A percentile compares a stretch with the other conserved stretches of the same genome.
phyloP scores from a whole-genome alignment of 92 coral and sea anemone species.

The Phymanthus crucifer region DNA sequence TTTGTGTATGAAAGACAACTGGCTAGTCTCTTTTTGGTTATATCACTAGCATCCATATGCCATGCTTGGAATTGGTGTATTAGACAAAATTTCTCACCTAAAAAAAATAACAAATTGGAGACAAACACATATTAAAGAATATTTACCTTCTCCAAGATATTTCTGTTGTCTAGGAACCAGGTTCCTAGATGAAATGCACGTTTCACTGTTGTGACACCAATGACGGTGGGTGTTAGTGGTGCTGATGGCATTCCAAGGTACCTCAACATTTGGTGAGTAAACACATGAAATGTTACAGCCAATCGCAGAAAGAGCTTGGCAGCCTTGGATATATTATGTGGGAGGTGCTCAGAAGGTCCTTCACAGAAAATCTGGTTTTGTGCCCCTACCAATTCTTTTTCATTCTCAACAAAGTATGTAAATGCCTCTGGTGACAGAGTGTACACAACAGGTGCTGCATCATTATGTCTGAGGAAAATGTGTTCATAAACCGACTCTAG shows the following conservation, averaged over 20 bases:
- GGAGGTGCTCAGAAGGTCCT: conserved; percentile 5
- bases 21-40: no score
- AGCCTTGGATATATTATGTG: conserved; percentile 35
- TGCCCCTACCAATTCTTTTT: conserved; percentile 29
- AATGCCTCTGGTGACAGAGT: conserved; percentile 32
- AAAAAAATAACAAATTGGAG: no score
- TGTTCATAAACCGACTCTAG: conserved; percentile 31
- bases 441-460: conserved; percentile 4
- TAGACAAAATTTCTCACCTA: no score
- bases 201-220: conserved; percentile 6
- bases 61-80: no score
- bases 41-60: no score
- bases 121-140: not conserved
- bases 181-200: conserved; percentile 14
- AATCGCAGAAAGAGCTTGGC: conserved; percentile 24
- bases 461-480: conserved; percentile 23
- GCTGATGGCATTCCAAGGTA: conserved; percentile 2
- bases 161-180: conserved; percentile 34
- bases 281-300: conserved; percentile 20
- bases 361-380: conserved; percentile 33
- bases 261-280: conserved; percentile 28
- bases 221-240: not conserved
- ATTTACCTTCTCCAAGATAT: conserved; percentile 34
- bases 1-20: no score
- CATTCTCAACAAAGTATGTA: conserved; percentile 17